Conservation (phyloP, 2,113 vertebrate genomes). For the Macquaria australasica region DNA sequence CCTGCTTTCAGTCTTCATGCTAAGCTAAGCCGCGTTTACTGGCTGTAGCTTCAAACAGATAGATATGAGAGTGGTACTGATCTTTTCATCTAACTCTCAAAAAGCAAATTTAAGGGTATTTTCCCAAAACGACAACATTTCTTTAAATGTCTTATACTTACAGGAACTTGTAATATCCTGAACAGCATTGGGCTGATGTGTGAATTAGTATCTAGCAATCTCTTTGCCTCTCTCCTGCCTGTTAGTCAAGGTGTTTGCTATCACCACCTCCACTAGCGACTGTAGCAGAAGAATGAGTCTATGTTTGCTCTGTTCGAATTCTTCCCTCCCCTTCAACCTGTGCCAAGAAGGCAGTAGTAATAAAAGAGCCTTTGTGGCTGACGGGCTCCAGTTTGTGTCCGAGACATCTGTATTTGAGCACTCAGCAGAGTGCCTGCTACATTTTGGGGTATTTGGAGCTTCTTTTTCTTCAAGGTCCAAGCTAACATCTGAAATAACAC, state of each 20-base stretch:
- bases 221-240: slow-evolving; percentile 22
- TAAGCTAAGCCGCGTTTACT: no score
- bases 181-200: not conserved
- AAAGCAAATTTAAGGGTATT: not conserved
- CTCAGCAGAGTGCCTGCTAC: not conserved
- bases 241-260: slow-evolving; percentile 37
- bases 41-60: no score
- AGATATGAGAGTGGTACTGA: not conserved
- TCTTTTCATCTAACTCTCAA: not conserved
- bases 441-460: not conserved
- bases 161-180: not conserved
- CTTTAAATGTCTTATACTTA: not conserved
- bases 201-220: not conserved
- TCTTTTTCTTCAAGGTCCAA: not conserved
- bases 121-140: not conserved
- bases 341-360: slow-evolving; percentile 53
- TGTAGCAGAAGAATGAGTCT: slow-evolving; percentile 42
- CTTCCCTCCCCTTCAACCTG: slow-evolving; percentile 57
- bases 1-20: no score
- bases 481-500: slow-evolving; percentile 14
- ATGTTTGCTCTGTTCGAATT: slow-evolving; percentile 58
- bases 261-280: slow-evolving; percentile 24
- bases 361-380: slow-evolving; percentile 35
- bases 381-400: not conserved
- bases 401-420: slow-evolving; percentile 6